Evolutionary conservation across 2,888 invertebrate genomes (phyloP), one percentile per base, ranked within the genome.

Genomic region (Xanthorhoe spadicearia): DNA sequence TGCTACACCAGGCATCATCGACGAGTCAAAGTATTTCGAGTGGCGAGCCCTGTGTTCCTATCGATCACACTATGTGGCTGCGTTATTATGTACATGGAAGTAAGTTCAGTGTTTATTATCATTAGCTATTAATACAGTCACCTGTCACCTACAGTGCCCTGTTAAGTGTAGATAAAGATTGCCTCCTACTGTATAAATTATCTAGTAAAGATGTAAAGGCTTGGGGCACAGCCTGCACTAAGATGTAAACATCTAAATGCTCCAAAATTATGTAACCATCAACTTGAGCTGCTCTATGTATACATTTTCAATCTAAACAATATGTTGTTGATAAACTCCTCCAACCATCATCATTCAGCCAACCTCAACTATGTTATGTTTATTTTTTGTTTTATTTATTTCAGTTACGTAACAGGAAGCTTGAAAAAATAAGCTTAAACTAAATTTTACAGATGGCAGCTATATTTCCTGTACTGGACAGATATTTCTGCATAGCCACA

Each of bases 61-160:
- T 96, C 97, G 75, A 97, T 98, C 78, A 98, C 98, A 60, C 95
- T 98, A 57, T 94, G 97, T 62, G 98, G 98, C 71, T 98, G 98
- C 81, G 96, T 97, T 75, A 96, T 98, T 74, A 98, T 98, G 98
- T 98, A 98, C 89, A 94, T 96, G 85, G 98, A 98, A 95, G 98
- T 98, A 86, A 90, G 93, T 43, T 10, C 35, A 38, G 10, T 38
- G 10, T 38, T 38, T 2, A 7, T 38, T 2, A 38, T 38, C 10
- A 10, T 10, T 38, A 38, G 9, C 35, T 10, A 4, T 23, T 10
- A n/a, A n/a, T n/a, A n/a, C n/a, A n/a, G n/a, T n/a, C n/a, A n/a
- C n/a, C n/a, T n/a, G n/a, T n/a, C n/a, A n/a, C n/a, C n/a, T n/a
- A n/a, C n/a, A n/a, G n/a, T n/a, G n/a, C n/a, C n/a, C n/a, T n/a